Conservation (phyloP, 2,797 vertebrate species). For the Cercopithecus petaurista region DNA sequence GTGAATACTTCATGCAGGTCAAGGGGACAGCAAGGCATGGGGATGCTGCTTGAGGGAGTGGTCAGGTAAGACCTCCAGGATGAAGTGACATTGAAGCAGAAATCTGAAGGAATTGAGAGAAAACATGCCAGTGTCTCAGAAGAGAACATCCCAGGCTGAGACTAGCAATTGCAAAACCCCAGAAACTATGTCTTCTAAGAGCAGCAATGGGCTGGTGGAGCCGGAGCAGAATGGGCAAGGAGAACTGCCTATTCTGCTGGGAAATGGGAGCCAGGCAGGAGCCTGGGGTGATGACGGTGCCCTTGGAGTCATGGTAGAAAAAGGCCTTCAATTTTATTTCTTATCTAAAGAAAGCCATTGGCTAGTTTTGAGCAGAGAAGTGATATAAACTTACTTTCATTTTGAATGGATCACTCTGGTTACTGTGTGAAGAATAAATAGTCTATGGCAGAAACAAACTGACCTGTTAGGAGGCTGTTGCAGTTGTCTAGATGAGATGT, state of each 20-base stretch:
- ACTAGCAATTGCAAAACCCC: background rate
- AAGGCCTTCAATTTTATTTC: background rate
- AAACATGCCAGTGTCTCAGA: background rate
- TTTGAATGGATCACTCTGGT: background rate
- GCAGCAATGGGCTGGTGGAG: background rate
- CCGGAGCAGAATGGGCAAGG: background rate
- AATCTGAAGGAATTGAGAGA: background rate
- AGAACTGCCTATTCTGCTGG: background rate
- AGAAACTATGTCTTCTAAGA: background rate
- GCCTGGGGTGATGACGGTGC: background rate
- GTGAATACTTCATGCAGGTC: background rate
- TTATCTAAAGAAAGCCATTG: background rate
- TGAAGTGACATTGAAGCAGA: background rate
- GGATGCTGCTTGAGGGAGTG: background rate
- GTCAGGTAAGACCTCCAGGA: background rate
- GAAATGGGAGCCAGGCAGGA: background rate
- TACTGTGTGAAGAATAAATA: background rate
- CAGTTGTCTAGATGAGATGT: background rate
- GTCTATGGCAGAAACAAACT: background rate
- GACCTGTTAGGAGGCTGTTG: background rate
- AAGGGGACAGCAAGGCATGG: accelerated
- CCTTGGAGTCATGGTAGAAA: background rate
- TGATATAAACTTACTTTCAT: background rate
- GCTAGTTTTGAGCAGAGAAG: conserved; percentile 2
- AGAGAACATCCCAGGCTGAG: background rate